Base-by-base conservation (phyloP, 2,113 vertebrate genomes). In the Microcebus murinus region DNA sequence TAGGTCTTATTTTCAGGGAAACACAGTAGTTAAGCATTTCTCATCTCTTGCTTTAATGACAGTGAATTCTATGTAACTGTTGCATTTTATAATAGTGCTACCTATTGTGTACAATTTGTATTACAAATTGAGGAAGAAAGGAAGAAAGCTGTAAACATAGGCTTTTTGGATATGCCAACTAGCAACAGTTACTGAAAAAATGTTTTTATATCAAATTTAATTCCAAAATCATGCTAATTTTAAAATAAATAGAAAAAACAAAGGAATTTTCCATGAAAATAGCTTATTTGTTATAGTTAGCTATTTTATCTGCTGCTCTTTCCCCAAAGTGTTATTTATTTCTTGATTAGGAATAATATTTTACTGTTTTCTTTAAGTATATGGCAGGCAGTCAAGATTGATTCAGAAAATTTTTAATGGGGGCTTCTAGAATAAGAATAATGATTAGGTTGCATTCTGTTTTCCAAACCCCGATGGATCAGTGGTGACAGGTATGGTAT, bases 271-370 rank as follows among this genome's bases (percentile, higher is more conserved):
- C 15, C 1, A 31, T 65, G 42, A 63, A 84, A 73, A 21, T 31
- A 36, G 36, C 14, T 3, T 55, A 1, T 25, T 10, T 17, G 0
- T 5, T 6, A 1, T 2, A 29, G 27, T 10, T n/a, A 14, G 17
- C 67, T 48, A 6, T 9, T 79, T 29, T 45, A 42, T n/a, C 52
- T 79, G 55, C 23, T 23, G 17, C 23, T 42, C 36, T 50, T 71
- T 21, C 8, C 18, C 10, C 11, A 1, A 17, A 20, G 20, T 21
- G 39, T 42, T 55, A 18, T 11, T 52, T 48, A 10, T 6, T 77
- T 61, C n/a, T 31, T 20, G 6, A 45, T 36, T 31, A 42, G 57
- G 34, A 17, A 4, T 48, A 3, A 7, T 4, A 23, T 4, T 74
- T 21, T 59, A 0, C 59, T 31, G 8, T 67, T 27, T 52, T 5